Base-by-base conservation (phyloP, 2,888 invertebrate species). In the Pharmacophagus antenor region DNA sequence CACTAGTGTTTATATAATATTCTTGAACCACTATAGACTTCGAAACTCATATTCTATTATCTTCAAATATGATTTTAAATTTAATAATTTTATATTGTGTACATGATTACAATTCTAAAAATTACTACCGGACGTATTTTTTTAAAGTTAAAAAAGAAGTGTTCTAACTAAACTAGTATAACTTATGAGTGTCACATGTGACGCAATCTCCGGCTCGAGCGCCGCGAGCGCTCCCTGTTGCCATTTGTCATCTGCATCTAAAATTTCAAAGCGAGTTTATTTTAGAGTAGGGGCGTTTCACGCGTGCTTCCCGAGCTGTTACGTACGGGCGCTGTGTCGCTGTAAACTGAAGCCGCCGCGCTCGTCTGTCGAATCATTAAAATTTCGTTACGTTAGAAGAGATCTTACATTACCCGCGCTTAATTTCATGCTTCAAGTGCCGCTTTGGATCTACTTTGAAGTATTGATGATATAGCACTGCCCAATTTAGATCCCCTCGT, bases 261-360 rank as follows among this genome's bases (percentile, higher is more conserved):
- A 65, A 67, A 71, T 74, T 71, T 76, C 76, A 76, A 79, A 78
- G 72, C 58, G 66, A 68, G 67, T 70, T 73, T 73, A 72, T 72
- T 74, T 76, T 70, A 46, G 60, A 60, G 56, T 25, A n/a, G 42
- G 23, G 50, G 27, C 48, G 20, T 48, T 21, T 48, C 44, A 49
- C 31, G 44, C 37, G 41, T 18, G 52, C 55, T 49, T 25, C 46
- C 20, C 37, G 25, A 44, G 31, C 25, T 54, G 49, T 54, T 47
- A 44, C 37, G 12, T 21, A 25, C 48, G 47, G 41, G 41, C 44
- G 53, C 21, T 48, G 52, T 53, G 23, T 23, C 52, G 21, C 48
- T 49, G 53, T 53, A 48, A 58, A 41, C 42, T 15, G 53, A 58
- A 27, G 18, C 53, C 53, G 53, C 47, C 21, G 21, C 10, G 47